phyloP scores from a whole-genome alignment of 2,888 invertebrate genomes.

The Himalopsyche japonica region DNA sequence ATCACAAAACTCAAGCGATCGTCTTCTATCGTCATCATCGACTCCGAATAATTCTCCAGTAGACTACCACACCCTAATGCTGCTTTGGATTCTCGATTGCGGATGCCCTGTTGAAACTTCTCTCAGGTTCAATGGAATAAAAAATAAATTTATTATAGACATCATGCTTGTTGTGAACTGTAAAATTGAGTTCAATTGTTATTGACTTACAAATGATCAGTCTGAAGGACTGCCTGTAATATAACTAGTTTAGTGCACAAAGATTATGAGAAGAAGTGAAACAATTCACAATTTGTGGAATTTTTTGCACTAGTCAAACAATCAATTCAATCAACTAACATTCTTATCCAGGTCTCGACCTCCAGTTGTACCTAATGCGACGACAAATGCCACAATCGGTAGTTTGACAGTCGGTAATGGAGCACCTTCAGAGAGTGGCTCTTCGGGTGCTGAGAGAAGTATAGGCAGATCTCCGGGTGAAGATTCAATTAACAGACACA shows the following conservation, averaged over 20 bases:
- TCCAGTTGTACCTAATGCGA: neutral
- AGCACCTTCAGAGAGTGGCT: neutral
- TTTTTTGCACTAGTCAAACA: too few species aligned
- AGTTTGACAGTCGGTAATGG: neutral
- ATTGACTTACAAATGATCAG: too few species aligned
- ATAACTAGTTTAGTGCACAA: too few species aligned
- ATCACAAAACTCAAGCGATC: neutral
- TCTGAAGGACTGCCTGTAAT: too few species aligned
- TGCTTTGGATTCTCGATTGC: slow-evolving; percentile 76
- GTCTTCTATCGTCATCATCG: neutral
- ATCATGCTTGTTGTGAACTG: too few species aligned
- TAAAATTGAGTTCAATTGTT: too few species aligned
- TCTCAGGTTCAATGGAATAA: slow-evolving; percentile 42
- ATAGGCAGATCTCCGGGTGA: neutral
- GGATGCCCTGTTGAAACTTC: slow-evolving; percentile 67
- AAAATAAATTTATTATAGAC: too few species aligned
- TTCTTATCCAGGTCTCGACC: neutral
- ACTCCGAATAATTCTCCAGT: slow-evolving; percentile 42
- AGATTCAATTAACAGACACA: neutral
- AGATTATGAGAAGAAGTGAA: too few species aligned
- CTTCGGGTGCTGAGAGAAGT: neutral
- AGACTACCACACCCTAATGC: slow-evolving; percentile 69
- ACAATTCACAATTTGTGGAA: too few species aligned
- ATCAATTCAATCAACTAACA: neutral
- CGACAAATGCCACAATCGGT: neutral